Evolutionary conservation across 2,797 vertebrate species (phyloP), one percentile per base, ranked within the genome.

Genomic region (Pagetopsis macropterus): DNA sequence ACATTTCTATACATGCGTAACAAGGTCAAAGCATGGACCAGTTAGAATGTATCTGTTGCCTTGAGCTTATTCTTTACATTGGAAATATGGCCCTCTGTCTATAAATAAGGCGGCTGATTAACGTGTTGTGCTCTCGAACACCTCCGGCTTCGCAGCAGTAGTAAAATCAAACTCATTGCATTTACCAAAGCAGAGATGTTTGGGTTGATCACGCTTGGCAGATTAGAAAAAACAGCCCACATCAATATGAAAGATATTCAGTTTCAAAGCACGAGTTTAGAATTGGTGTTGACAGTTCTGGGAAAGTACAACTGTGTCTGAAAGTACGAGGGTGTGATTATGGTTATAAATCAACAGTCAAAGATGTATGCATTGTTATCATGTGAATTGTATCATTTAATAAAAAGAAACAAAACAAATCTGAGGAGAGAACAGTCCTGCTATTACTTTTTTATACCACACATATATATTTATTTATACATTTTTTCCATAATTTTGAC

Each of bases 101-200:
- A 23, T 21, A 52, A 41, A 50, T 51, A 10, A 15, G 9, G 9
- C 0, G 1, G 14, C 9, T 61, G 27, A 65, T 44, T 55, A 45
- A 15, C 65, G 17, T 44, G 44, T 40, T 49, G 21, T 23, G 9
- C 44, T 56, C 16, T 50, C 7, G 9, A 44, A 16, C 23, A 54
- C 40, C 44, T 70, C 5, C 3, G 6, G 21, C 21, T 63, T 13
- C 9, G 9, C 50, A 58, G n/a, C 6, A 9, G n/a, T 16, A 44
- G 27, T 23, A 56, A 27, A 60, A 23, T 59, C 40, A 54, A 40
- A 51, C 9, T 65, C 37, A 56, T 57, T 40, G 27, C 13, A 58
- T 51, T 51, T 9, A 17, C 21, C 5, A 37, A 65, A 44, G 19
- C 14, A 19, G 50, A 44, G 13, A 44, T 45, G 27, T 41, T 40